These are phyloP conservation scores for Poeciliopsis prolifica DNA, from an alignment of 2,113 vertebrate genomes.

Conservation along the genomic window DNA sequence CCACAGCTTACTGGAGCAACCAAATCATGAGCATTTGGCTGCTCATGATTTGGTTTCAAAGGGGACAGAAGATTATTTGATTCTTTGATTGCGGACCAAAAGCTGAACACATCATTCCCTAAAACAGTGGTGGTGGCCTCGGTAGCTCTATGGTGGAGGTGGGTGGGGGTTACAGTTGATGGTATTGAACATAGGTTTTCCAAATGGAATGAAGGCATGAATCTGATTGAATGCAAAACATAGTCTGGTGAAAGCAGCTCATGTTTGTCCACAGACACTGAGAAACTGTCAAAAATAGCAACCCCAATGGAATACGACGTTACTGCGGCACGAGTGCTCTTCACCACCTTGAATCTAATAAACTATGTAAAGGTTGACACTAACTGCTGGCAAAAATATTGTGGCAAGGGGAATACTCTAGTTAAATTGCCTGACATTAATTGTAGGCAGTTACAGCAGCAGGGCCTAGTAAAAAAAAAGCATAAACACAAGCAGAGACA, in stretches of 20 bases:
- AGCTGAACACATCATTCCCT: constrained; percentile 26
- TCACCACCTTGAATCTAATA: constrained; percentile 23
- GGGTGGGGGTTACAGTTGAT: background rate
- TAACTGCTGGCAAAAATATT: constrained; percentile 48
- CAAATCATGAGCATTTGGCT: constrained; percentile 22
- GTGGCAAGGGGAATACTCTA: constrained; percentile 31
- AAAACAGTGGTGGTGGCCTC: constrained; percentile 19
- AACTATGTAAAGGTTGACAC: constrained; percentile 27
- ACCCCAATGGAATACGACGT: constrained; percentile 14
- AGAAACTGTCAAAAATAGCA: background rate
- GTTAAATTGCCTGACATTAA: constrained; percentile 66
- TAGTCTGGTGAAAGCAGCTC: background rate
- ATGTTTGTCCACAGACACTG: background rate
- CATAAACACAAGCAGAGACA: constrained; percentile 33
- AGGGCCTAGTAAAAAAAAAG: constrained; percentile 42
- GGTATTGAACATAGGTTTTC: constrained; percentile 7
- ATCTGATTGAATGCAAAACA: background rate
- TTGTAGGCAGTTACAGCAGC: constrained; percentile 52
- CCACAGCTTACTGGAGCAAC: constrained; percentile 8
- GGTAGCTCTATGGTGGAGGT: constrained; percentile 8
- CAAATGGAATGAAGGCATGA: background rate
- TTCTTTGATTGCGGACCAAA: constrained; percentile 26
- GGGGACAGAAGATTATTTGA: constrained; percentile 30
- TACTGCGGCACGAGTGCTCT: constrained; percentile 25
- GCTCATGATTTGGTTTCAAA: constrained; percentile 15